Percentiles rank a stretch among this genome's conserved stretches.
phyloP scores from a whole-genome alignment of 2,797 vertebrate species.

The Pithecia hirsuta region DNA sequence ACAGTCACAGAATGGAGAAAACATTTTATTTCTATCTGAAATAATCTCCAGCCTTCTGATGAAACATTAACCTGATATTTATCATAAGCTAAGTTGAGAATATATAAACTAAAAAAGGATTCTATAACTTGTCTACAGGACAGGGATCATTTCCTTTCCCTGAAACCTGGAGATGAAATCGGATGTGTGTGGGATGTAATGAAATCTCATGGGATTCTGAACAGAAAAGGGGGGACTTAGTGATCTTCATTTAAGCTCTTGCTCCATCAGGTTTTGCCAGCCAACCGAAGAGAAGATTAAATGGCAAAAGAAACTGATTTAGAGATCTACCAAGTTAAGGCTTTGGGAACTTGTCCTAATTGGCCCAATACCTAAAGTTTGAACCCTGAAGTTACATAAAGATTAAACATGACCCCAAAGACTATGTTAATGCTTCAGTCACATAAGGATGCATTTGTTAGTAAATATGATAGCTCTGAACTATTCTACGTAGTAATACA shows the following conservation, averaged over 20 bases:
- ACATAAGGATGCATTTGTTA: not conserved
- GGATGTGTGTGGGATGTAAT: not conserved
- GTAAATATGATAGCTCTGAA: not conserved
- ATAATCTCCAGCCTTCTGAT: not conserved
- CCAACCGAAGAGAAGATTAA: slow-evolving; percentile 14
- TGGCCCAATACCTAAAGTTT: not conserved
- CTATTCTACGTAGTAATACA: not conserved
- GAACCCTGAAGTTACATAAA: not conserved
- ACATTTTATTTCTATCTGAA: not conserved
- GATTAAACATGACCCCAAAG: not conserved
- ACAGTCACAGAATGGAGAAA: not conserved
- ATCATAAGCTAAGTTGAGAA: not conserved
- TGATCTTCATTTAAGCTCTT: slow-evolving; percentile 6
- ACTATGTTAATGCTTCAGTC: not conserved
- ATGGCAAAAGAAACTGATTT: not conserved
- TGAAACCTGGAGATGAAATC: not conserved
- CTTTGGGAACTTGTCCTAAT: not conserved
- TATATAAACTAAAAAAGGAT: not conserved
- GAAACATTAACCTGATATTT: slow-evolving; percentile 1
- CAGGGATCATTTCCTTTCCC: not conserved
- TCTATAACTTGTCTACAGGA: not conserved
- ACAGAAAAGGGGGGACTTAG: not conserved
- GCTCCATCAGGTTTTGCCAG: not conserved
- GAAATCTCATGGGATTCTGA: not conserved
- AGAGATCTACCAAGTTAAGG: not conserved